A percentile compares a stretch with the other conserved stretches of the same genome.
Conservation (phyloP, 1,140 invertebrate species). For the Brachionus rubens region DNA sequence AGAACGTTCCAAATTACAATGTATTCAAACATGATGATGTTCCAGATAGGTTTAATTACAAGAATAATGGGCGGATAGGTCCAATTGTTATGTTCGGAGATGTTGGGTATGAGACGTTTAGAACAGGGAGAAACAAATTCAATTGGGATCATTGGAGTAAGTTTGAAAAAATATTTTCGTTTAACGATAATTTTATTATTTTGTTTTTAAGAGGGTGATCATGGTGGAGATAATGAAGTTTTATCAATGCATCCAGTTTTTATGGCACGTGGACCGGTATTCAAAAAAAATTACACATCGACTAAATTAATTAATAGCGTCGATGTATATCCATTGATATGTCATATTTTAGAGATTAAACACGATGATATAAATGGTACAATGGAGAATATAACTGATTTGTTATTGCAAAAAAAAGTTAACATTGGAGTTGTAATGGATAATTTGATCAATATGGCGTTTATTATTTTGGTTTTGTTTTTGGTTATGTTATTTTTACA, state of each 20-base stretch:
- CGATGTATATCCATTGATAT: conserved; percentile 22
- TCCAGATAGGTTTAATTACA: conserved; percentile 6
- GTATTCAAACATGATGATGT: conserved; percentile 20
- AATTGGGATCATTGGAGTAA: conserved; percentile 11
- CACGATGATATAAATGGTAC: neutral
- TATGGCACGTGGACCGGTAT: conserved; percentile 68
- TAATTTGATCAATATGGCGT: conserved; percentile 20
- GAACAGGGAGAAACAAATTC: neutral
- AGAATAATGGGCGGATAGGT: neutral
- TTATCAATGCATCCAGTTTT: conserved; percentile 69
- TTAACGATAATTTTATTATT: neutral
- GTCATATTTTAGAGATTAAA: neutral
- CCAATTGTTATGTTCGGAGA: conserved; percentile 20
- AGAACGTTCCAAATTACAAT: conserved; percentile 36
- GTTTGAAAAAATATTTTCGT: no score
- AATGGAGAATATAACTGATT: neutral
- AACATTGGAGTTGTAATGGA: neutral
- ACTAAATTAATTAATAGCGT: neutral
- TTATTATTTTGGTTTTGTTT: conserved; percentile 8
- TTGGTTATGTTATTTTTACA: neutral
- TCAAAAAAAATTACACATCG: conserved; percentile 62
- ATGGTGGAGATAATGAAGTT: conserved; percentile 68
- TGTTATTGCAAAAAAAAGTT: neutral
- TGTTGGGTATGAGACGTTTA: conserved; percentile 22
- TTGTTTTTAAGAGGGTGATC: conserved; percentile 61